Conservation (phyloP, 2,888 invertebrate species). For the Microctonus aethiopoides region DNA sequence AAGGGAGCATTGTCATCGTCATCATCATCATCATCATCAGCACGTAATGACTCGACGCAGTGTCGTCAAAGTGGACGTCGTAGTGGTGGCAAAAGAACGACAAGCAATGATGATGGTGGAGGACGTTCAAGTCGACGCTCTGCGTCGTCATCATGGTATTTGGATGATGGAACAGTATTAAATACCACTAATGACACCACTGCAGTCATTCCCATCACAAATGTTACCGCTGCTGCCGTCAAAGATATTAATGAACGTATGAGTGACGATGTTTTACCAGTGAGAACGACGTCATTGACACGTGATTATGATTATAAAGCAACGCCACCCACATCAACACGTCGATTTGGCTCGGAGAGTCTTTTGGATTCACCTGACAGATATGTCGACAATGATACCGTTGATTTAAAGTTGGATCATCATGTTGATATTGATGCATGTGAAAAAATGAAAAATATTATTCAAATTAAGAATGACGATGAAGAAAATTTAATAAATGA, state of each 20-base stretch:
- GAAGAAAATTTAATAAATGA: slow-evolving; percentile 9
- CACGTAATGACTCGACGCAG: slow-evolving; percentile 49
- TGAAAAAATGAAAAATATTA: background rate
- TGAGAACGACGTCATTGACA: slow-evolving; percentile 31
- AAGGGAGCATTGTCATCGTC: slow-evolving; percentile 69
- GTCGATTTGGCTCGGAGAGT: slow-evolving; percentile 33
- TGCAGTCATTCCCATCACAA: background rate
- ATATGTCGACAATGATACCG: slow-evolving; percentile 13
- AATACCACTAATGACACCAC: slow-evolving; percentile 12
- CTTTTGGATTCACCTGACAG: slow-evolving; percentile 28
- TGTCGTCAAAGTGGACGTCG: slow-evolving; percentile 15
- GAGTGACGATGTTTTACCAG: slow-evolving; percentile 22
- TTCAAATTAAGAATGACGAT: slow-evolving; percentile 1
- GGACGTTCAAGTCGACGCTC: slow-evolving; percentile 43
- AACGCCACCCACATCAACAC: slow-evolving; percentile 8
- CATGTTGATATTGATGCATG: slow-evolving; percentile 10
- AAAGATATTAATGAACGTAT: slow-evolving; percentile 18
- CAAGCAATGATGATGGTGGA: slow-evolving; percentile 50
- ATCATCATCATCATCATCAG: slow-evolving; percentile 51
- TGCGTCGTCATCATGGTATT: slow-evolving; percentile 38
- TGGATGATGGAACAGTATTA: slow-evolving; percentile 32
- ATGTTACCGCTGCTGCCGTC: background rate
- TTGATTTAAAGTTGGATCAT: slow-evolving; percentile 10
- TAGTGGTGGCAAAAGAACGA: slow-evolving; percentile 43
- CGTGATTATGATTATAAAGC: slow-evolving; percentile 17